Evolutionary conservation across 2,888 invertebrate genomes (phyloP), one percentile per base, ranked within the genome.

Genomic region (Agrilus mali): DNA sequence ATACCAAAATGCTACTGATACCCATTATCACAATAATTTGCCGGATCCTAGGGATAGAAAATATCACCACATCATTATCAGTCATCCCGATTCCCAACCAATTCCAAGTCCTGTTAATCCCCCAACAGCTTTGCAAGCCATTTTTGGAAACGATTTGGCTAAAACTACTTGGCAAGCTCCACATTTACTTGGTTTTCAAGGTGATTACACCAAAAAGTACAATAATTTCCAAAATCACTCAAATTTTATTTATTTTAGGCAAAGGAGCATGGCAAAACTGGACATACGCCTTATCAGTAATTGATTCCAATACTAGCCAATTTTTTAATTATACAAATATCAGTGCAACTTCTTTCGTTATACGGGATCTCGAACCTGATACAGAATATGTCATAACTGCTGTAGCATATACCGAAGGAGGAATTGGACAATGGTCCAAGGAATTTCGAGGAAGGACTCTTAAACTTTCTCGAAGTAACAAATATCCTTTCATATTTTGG

Each of bases 81-180:
- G 82, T 46, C 71, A 82, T 46, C 73, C 80, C 14, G 77, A 77
- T 50, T 78, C 80, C 48, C 86, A 92, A 62, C 90, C 90, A 0
- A 74, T 80, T 47, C 85, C 87, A 0, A 76, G 83, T 32, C 86
- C 87, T 2, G 78, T 83, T 0, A 82, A 82, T 57, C 81, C 86
- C 1, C 93, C 93, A 0, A 75, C 77, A 2, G 74, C 77, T 2
- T 74, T 94, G 2, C 86, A 90, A 64, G 89, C 85, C 15, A 74
- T 94, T 45, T 80, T 93, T 64, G 85, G 85, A 1, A 73, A 79
- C 1, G 74, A 76, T 48, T 72, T 77, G 33, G 89, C 88, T 0
- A 82, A 83, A 58, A 79, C 88, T 0, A 77, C 79, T 1, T 95
- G 94, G 94, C 74, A 79, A 17, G 73, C 78, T 2, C 93, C 94